These are phyloP conservation scores for Todiramphus saurophagus DNA, from an alignment of 2,113 vertebrate species.

Conservation along the genomic window DNA sequence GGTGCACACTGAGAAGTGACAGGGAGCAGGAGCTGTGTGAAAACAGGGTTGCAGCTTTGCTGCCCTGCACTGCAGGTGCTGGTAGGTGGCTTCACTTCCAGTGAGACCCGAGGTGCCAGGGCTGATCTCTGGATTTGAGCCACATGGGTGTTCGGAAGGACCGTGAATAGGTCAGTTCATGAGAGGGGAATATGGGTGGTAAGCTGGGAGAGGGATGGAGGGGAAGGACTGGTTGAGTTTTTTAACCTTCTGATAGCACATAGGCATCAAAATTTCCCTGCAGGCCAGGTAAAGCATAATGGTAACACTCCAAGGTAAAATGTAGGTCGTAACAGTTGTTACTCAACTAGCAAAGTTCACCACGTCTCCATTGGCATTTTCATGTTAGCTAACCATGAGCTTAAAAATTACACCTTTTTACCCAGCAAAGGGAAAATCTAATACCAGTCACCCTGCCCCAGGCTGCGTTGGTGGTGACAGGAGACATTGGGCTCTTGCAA, in stretches of 20 bases:
- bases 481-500: background rate
- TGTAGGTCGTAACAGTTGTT: background rate
- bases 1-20: background rate
- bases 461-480: background rate
- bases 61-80: background rate
- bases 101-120: rapidly evolving
- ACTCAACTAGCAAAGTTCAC: background rate
- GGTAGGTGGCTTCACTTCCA: background rate
- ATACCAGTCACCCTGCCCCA: background rate
- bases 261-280: background rate
- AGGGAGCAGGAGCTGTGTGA: background rate
- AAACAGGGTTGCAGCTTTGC: background rate
- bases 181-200: background rate
- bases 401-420: background rate
- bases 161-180: rapidly evolving
- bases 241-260: background rate
- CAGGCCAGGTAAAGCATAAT: background rate
- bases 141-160: background rate
- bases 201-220: background rate
- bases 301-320: background rate
- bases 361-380: background rate
- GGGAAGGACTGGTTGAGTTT: background rate
- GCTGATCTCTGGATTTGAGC: background rate
- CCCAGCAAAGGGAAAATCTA: background rate
- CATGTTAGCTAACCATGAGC: background rate